Base-by-base conservation (phyloP, 2,113 vertebrate genomes). In the Cercopithecus mona region DNA sequence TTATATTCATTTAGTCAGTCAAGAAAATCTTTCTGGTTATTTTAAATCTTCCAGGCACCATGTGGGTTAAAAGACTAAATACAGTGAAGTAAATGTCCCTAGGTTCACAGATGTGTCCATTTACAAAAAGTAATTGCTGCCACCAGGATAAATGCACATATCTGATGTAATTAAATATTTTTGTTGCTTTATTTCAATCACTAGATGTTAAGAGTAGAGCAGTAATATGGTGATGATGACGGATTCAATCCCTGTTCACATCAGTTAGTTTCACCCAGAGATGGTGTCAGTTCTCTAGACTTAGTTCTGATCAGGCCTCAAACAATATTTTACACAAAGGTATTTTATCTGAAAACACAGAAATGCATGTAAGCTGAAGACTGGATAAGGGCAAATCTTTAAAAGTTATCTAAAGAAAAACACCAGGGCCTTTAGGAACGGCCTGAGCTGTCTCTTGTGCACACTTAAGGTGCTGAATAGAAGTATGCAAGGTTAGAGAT, bases 161-260 rank as follows among this genome's bases (percentile, higher is more conserved):
- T 40, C 1, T 9, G 32, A 84, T 2, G 17, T 2, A 70, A 20
- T 30, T 3, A 48, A 55, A 23, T 10, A 4, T 66, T 80, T 52
- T 22, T 59, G 13, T 48, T 22, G 16, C 9, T 80, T 90, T n/a
- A 40, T 79, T 7, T 30, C 50, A 64, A n/a, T 70, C 40, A 38
- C 6, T 64, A 32, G 25, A 12, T 40, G 12, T 48, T 59, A 13
- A 23, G 20, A 23, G 25, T 1, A 16, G 18, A 18, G 6, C 20
- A 23, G 4, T 13, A 14, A 38, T 2, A 10, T 0, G 6, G 38
- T 9, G 8, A 40, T 8, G 57, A 20, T 6, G 35, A 50, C 0
- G 0, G 30, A 40, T 32, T 55, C 14, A 11, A 10, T 16, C 8
- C 12, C 35, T 8, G n/a, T 0, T 17, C 4, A 13, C 38, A 9